Conservation (phyloP, 2,113 vertebrate species). For the Natator depressus region DNA sequence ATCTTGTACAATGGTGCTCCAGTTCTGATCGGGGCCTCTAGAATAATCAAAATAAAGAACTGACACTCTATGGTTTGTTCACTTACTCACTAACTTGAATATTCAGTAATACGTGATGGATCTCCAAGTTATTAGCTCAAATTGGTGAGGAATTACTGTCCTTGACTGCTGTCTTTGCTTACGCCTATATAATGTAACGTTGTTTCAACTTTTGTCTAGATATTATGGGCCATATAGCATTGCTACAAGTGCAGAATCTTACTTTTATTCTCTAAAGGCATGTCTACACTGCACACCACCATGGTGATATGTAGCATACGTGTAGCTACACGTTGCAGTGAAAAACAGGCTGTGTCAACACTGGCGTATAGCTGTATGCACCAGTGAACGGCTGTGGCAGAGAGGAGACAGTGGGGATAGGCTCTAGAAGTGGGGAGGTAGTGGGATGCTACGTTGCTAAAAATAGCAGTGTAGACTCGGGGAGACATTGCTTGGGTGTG, state of each 20-base stretch:
- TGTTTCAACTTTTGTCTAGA: background rate
- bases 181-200: background rate
- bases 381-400: too few relatives aligned
- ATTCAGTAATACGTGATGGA: background rate
- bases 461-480: too few relatives aligned
- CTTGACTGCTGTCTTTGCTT: background rate
- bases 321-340: too few relatives aligned
- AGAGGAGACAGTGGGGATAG: too few relatives aligned
- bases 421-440: too few relatives aligned
- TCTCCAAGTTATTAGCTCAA: background rate
- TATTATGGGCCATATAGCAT: background rate
- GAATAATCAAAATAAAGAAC: background rate
- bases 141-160: background rate
- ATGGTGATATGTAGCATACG: too few relatives aligned
- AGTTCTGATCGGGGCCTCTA: background rate
- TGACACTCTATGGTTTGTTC: background rate
- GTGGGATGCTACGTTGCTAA: too few relatives aligned
- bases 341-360: too few relatives aligned
- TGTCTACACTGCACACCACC: too few relatives aligned
- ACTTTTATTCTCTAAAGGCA: background rate
- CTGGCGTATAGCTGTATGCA: too few relatives aligned
- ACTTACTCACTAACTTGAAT: background rate
- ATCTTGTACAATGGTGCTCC: background rate
- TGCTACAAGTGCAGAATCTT: background rate
- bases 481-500: too few relatives aligned